Evolutionary conservation across 2,888 invertebrate species (phyloP).

Genomic region (Oegoconia quadripuncta): DNA sequence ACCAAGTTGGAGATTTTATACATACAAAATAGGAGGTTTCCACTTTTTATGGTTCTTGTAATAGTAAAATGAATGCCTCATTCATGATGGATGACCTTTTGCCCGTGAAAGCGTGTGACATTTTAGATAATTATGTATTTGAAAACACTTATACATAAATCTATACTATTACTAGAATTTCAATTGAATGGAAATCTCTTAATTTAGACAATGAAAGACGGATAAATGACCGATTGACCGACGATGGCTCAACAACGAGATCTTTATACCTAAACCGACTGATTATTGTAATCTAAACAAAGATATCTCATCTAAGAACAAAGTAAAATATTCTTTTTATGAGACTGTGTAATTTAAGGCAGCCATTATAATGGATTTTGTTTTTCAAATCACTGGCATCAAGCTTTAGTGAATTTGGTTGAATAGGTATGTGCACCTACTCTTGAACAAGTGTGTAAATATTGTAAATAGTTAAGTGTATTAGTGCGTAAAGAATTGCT

Average conservation of each 20-base stretch:
- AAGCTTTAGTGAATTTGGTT: slow-evolving; percentile 16
- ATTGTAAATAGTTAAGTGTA: slow-evolving; percentile 51
- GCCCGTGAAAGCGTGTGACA: too few species aligned
- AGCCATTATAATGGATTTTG: slow-evolving; percentile 35
- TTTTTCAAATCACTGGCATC: slow-evolving; percentile 19
- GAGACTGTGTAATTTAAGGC: slow-evolving; percentile 70
- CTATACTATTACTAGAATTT: too few species aligned
- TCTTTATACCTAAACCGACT: slow-evolving; percentile 61
- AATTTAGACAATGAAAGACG: neutral
- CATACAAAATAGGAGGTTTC: too few species aligned
- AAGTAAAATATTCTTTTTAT: slow-evolving; percentile 60
- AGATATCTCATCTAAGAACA: slow-evolving; percentile 69
- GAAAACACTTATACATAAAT: too few species aligned
- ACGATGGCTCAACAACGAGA: slow-evolving; percentile 57
- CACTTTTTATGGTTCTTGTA: too few species aligned
- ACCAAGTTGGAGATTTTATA: too few species aligned
- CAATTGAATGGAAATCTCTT: too few species aligned
- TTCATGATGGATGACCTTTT: too few species aligned
- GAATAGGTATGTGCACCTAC: slow-evolving; percentile 28
- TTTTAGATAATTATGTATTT: too few species aligned
- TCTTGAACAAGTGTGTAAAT: slow-evolving; percentile 50
- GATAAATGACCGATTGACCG: slow-evolving; percentile 1
- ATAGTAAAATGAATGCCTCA: too few species aligned
- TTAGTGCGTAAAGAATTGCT: slow-evolving; percentile 57
- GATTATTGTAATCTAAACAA: slow-evolving; percentile 57